A percentile compares a stretch with the other conserved stretches of the same genome.
phyloP scores from a whole-genome alignment of 37 sponge, comb jelly and placozoan genomes.

The Halichondria panicea region DNA sequence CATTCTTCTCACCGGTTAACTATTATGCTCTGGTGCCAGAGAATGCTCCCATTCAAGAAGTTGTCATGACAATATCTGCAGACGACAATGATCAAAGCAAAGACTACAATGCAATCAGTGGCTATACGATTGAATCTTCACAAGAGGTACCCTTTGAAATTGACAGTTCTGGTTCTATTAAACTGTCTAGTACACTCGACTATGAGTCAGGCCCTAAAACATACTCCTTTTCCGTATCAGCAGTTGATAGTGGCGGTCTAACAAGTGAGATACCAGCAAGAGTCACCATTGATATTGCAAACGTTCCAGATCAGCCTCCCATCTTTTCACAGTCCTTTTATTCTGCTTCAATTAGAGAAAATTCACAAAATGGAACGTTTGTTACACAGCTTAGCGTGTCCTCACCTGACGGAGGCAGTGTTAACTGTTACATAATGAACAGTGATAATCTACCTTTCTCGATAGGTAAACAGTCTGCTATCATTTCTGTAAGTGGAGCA shows the following conservation, averaged over 20 bases:
- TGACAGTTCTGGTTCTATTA: constrained; percentile 21
- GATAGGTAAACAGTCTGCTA: constrained; percentile 21
- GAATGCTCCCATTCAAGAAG: constrained; percentile 4
- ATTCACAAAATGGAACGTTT: constrained; percentile 12
- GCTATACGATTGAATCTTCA: constrained; percentile 1
- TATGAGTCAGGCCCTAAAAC: constrained; percentile 43
- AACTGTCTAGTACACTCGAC: constrained; percentile 19
- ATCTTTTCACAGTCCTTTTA: constrained; percentile 21
- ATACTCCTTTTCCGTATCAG: constrained; percentile 45
- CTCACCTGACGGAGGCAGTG: constrained; percentile 35
- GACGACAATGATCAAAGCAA: constrained; percentile 30
- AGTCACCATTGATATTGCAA: constrained; percentile 35
- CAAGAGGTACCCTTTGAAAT: constrained; percentile 41
- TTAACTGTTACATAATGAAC: constrained; percentile 1
- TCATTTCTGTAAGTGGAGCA: constrained; percentile 25
- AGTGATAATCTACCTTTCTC: constrained; percentile 6
- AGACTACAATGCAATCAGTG: constrained; percentile 2
- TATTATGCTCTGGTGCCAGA: constrained; percentile 41
- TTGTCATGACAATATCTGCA: constrained; percentile 23
- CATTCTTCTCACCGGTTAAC: constrained; percentile 12
- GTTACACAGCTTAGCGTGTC: constrained; percentile 11
- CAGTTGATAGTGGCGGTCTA: constrained; percentile 49
- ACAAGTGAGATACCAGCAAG: constrained; percentile 34
- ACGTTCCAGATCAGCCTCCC: constrained; percentile 57
- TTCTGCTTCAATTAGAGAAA: constrained; percentile 23